Evolutionary conservation across 1,140 invertebrate genomes (phyloP).

Genomic region (Pseudomyrmex sp.): DNA sequence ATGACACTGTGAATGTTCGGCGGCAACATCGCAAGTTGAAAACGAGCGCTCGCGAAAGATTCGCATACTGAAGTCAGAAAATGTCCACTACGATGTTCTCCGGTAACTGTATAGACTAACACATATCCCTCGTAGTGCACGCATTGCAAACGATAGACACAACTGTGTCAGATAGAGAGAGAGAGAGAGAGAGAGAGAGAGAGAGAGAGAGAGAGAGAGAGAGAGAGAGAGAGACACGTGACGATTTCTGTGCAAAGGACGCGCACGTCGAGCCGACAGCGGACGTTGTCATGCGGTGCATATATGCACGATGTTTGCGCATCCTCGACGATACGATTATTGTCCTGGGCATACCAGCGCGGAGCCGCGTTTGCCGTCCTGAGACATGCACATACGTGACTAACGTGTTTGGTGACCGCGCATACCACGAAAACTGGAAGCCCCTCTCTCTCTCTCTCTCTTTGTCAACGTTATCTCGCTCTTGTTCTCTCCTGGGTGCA

Average conservation of each 20-base stretch:
- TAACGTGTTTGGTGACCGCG: constrained; percentile 58
- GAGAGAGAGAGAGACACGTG: constrained; percentile 30
- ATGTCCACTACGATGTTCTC: constrained; percentile 36
- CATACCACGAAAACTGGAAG: constrained; percentile 59
- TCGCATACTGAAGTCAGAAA: constrained; percentile 54
- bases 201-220: background rate
- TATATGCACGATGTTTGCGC: constrained; percentile 65
- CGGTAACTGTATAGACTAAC: constrained; percentile 15
- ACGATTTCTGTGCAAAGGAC: constrained; percentile 56
- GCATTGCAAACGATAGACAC: constrained; percentile 36
- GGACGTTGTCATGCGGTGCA: constrained; percentile 52
- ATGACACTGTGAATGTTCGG: background rate
- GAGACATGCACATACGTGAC: constrained; percentile 48
- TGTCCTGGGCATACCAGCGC: constrained; percentile 49
- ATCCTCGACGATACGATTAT: constrained; percentile 59
- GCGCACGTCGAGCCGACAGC: constrained; percentile 19
- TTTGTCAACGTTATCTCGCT: background rate
- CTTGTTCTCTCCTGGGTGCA: background rate
- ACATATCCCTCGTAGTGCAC: background rate
- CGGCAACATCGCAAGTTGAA: constrained; percentile 12
- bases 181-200: background rate
- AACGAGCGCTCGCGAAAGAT: constrained; percentile 69
- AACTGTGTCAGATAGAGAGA: background rate
- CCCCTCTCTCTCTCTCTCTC: background rate
- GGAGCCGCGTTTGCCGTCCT: constrained; percentile 21